Conservation (phyloP, 2,888 invertebrate genomes). For the Hypomecis atomaria region DNA sequence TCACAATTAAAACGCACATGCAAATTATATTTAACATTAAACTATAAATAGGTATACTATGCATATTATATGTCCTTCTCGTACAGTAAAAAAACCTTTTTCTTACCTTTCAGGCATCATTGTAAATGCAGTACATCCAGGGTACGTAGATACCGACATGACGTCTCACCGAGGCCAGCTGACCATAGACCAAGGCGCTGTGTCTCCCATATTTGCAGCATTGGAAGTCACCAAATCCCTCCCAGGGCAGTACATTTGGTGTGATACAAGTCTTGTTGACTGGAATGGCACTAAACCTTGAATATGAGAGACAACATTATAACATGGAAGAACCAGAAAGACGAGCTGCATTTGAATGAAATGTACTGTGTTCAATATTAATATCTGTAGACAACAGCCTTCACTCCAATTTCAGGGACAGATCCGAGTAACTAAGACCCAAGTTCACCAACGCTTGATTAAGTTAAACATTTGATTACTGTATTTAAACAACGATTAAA, state of each 20-base stretch:
- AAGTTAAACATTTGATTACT: too few relatives aligned
- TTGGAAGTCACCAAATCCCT: conserved; percentile 81
- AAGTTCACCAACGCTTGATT: too few relatives aligned
- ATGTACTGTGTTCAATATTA: too few relatives aligned
- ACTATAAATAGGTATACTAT: too few relatives aligned
- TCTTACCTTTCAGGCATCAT: conserved; percentile 81
- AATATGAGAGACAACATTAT: background rate
- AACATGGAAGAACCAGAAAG: too few relatives aligned
- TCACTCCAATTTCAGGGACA: too few relatives aligned
- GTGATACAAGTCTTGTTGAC: conserved; percentile 80
- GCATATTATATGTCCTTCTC: background rate
- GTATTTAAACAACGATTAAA: too few relatives aligned
- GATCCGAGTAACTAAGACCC: too few relatives aligned
- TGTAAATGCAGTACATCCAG: conserved; percentile 90
- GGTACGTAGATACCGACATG: conserved; percentile 92
- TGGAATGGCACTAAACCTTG: conserved; percentile 69
- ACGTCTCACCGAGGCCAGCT: conserved; percentile 87
- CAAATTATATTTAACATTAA: too few relatives aligned
- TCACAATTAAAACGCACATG: too few relatives aligned
- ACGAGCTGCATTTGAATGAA: too few relatives aligned
- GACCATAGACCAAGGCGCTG: conserved; percentile 84
- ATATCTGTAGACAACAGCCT: too few relatives aligned
- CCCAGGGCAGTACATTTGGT: conserved; percentile 87
- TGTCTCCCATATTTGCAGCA: conserved; percentile 84
- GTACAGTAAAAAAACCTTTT: background rate